phyloP scores from a whole-genome alignment of 1,140 invertebrate species.

The Drosophila bocki region DNA sequence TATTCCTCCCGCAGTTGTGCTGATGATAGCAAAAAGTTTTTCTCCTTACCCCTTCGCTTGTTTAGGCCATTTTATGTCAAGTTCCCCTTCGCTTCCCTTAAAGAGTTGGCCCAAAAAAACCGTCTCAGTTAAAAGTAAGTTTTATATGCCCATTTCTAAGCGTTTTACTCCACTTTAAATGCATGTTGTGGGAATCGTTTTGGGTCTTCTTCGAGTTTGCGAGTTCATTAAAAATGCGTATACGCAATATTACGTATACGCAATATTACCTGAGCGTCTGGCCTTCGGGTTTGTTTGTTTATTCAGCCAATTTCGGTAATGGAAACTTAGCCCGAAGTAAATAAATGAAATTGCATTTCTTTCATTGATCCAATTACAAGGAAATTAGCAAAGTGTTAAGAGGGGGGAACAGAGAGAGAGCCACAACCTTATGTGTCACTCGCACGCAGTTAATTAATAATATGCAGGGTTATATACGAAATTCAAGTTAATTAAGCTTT shows the following conservation, averaged over 20 bases:
- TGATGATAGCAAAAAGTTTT: conserved; percentile 9
- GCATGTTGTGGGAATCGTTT: conserved; percentile 64
- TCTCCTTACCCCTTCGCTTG: neutral
- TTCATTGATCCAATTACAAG: conserved; percentile 22
- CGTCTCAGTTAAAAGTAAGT: conserved; percentile 28
- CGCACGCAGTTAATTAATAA: conserved; percentile 51
- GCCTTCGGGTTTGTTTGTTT: conserved; percentile 27
- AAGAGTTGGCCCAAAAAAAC: conserved; percentile 18
- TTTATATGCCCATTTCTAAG: conserved; percentile 59
- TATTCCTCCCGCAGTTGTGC: neutral
- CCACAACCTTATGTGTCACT: conserved; percentile 21
- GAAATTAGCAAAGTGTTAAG: neutral
- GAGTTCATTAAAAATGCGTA: conserved; percentile 59
- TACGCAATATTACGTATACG: conserved; percentile 42
- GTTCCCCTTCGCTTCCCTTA: conserved; percentile 2
- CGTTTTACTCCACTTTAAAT: conserved; percentile 48
- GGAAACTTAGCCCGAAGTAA: conserved; percentile 27
- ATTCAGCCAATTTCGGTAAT: conserved; percentile 50
- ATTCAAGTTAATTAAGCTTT: conserved; percentile 61
- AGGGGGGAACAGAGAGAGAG: neutral
- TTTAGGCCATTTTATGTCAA: conserved; percentile 17
- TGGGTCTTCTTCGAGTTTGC: conserved; percentile 37
- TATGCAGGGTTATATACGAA: conserved; percentile 23
- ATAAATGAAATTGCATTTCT: conserved; percentile 37
- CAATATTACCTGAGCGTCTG: conserved; percentile 17